phyloP scores from a whole-genome alignment of 2,888 invertebrate species.

The Lumbricus terrestris region DNA sequence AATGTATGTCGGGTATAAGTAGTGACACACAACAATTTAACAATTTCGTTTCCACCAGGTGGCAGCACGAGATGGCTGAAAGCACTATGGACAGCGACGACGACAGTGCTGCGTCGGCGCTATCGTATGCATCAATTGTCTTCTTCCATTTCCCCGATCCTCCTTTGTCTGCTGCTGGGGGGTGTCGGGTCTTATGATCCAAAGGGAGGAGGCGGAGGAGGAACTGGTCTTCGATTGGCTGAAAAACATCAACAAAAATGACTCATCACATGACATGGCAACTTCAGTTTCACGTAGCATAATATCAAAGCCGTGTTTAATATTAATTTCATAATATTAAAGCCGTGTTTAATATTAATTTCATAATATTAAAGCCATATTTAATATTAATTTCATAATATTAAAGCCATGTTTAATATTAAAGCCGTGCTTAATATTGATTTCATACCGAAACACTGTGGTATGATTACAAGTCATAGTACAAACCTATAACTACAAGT shows the following conservation, averaged over 20 bases:
- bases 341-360: no score
- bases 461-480: no score
- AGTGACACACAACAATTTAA: neutral
- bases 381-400: no score
- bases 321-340: no score
- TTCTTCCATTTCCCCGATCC: neutral
- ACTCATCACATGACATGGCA: neutral
- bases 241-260: neutral
- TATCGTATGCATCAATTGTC: neutral
- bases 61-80: conserved; percentile 6
- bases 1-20: neutral
- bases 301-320: no score
- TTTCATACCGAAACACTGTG: no score
- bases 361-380: no score
- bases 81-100: neutral
- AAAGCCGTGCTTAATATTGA: no score
- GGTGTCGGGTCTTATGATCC: neutral
- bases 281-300: neutral
- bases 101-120: neutral
- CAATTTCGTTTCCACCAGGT: conserved; percentile 6
- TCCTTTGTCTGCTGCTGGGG: neutral
- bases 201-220: conserved; percentile 6
- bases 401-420: no score
- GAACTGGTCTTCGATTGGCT: conserved; percentile 12
- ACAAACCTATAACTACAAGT: no score